Conservation (phyloP, 2,113 vertebrate genomes). For the Leucosticte australis region DNA sequence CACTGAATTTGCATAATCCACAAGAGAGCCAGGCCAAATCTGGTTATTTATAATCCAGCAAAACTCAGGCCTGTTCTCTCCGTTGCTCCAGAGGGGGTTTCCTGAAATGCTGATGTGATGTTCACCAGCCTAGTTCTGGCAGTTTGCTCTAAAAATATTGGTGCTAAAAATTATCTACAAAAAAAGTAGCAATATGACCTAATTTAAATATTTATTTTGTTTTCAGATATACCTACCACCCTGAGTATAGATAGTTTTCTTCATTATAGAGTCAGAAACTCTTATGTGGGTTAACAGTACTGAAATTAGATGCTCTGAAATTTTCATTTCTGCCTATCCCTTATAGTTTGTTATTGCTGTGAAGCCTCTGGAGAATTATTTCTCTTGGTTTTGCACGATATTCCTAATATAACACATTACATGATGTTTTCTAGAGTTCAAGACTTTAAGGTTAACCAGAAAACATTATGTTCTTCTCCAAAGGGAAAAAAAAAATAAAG, state of each 20-base stretch:
- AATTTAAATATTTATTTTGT: background rate
- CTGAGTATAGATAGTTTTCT: background rate
- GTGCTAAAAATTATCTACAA: background rate
- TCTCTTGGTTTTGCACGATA: background rate
- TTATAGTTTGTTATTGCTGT: background rate
- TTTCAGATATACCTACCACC: background rate
- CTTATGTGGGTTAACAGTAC: background rate
- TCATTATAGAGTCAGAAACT: background rate
- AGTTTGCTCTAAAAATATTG: background rate
- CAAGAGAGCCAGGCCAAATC: background rate
- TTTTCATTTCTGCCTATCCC: background rate
- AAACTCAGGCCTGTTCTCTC: background rate
- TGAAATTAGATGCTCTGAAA: background rate
- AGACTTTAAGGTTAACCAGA: background rate
- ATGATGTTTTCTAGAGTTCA: background rate
- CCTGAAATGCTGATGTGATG: background rate
- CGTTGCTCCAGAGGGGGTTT: background rate
- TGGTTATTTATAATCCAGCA: constrained; percentile 15
- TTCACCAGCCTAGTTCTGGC: background rate
- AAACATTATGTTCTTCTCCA: background rate
- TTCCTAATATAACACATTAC: background rate
- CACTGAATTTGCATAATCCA: background rate
- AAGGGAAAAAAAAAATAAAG: background rate
- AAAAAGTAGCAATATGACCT: background rate
- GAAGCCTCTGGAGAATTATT: background rate